A percentile compares a stretch with the other conserved stretches of the same genome.
Conservation (phyloP, 2,113 vertebrate species). For the Alouatta palliata region DNA sequence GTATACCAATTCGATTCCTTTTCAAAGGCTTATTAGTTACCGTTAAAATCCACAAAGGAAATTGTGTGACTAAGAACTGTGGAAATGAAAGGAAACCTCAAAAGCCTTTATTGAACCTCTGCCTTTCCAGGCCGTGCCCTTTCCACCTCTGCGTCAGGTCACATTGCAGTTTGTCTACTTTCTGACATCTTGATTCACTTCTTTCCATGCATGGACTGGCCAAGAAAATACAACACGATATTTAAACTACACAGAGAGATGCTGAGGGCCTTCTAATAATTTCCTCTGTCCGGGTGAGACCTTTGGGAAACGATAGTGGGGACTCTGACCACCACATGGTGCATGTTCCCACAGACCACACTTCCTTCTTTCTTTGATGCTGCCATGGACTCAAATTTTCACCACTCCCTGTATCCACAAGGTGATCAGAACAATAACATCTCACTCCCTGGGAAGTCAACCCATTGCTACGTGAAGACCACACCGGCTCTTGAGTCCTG, state of each 20-base stretch:
- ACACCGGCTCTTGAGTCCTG: background rate
- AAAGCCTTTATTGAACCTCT: background rate
- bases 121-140: background rate
- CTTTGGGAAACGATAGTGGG: background rate
- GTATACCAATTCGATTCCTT: background rate
- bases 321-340: background rate
- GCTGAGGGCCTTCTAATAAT: background rate
- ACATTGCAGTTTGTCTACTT: background rate
- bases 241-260: background rate
- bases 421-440: background rate
- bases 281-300: background rate
- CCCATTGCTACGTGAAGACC: background rate
- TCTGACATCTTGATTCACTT: background rate
- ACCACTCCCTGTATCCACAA: background rate
- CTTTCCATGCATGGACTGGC: background rate
- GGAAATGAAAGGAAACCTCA: constrained; percentile 59
- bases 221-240: background rate
- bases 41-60: constrained; percentile 51
- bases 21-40: constrained; percentile 7
- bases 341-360: background rate
- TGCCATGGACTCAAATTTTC: background rate
- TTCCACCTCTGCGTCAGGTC: background rate
- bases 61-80: constrained; percentile 37
- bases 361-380: background rate
- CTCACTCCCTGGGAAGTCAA: background rate